Base-by-base conservation (phyloP, 2,113 vertebrate species). In the Leptosomus discolor region DNA sequence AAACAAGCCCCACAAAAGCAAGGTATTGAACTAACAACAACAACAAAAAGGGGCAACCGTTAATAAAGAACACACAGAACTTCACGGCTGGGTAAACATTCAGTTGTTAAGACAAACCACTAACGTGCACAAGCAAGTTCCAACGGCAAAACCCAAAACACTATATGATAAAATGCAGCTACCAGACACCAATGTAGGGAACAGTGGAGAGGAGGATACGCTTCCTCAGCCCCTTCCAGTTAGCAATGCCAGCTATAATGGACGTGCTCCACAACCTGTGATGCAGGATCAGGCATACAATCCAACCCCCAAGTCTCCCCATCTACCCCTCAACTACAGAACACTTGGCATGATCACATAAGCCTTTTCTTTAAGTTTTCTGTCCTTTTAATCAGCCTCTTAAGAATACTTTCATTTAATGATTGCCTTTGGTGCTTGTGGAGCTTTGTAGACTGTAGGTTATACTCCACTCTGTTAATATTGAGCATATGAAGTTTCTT, bases 401-500 rank as follows among this genome's bases (percentile, higher is more conserved):
- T 69, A 63, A 84, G 58, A 90, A 65, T 12, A 26, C 6, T 94
- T 78, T 51, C 6, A 60, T 74, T 41, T 60, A 88, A 58, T 71
- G 70, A 53, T 3, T 78, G 91, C 57, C 57, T 85, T 91, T 53
- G 36, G 83, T 84, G 22, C 77, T 61, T 1, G 1, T 39, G 65
- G 73, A 75, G 23, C 57, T 92, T 63, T 91, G 73, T 36, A 84
- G 79, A 54, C n/a, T 37, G 19, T 3, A 48, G 11, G 34, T 85
- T 77, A 50, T 15, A 54, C 19, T 76, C 6, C 34, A 67, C 30
- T 46, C 6, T 7, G 70, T 90, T 85, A 90, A 94, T 82, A 81
- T 0, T 22, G 45, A 90, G 81, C 74, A 78, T 30, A 74, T 92
- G 75, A 85, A 90, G 65, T 58, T 80, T 90, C 99, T 99, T 98